A percentile compares a stretch with the other conserved stretches of the same genome.
Conservation (phyloP, 2,888 invertebrate species). For the Cryptocephalus moraei region DNA sequence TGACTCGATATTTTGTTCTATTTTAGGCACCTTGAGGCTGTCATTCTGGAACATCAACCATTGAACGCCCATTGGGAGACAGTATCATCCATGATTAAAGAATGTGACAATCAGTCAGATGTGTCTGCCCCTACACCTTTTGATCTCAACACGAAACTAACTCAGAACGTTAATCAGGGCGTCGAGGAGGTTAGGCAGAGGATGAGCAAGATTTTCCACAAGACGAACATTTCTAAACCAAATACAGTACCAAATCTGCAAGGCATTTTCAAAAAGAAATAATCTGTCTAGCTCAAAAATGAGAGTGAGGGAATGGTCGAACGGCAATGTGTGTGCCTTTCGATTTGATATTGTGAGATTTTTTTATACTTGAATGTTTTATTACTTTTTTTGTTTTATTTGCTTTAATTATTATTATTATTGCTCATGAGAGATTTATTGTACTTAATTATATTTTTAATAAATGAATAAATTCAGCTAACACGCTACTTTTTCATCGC, state of each 20-base stretch:
- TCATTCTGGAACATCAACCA: slow-evolving; percentile 37
- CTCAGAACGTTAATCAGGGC: slow-evolving; percentile 41
- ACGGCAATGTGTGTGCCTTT: too few species aligned
- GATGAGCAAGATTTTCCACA: slow-evolving; percentile 48
- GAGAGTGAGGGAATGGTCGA: slow-evolving; percentile 3
- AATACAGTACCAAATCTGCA: slow-evolving; percentile 35
- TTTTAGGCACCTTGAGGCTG: slow-evolving; percentile 39
- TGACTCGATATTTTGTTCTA: neutral
- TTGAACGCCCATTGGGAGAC: slow-evolving; percentile 42
- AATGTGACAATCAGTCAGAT: slow-evolving; percentile 42
- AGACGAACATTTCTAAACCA: slow-evolving; percentile 34
- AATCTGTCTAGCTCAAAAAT: slow-evolving; percentile 1
- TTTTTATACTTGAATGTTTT: slow-evolving; percentile 4
- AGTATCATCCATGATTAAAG: slow-evolving; percentile 42
- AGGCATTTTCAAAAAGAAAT: slow-evolving; percentile 40
- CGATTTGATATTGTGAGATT: too few species aligned
- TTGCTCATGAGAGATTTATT: slow-evolving; percentile 13
- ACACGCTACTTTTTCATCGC: too few species aligned
- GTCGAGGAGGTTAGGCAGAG: slow-evolving; percentile 51
- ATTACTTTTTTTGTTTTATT: slow-evolving; percentile 4
- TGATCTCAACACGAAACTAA: slow-evolving; percentile 20
- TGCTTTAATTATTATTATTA: slow-evolving; percentile 9
- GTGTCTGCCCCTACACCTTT: slow-evolving; percentile 4
- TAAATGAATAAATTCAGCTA: too few species aligned
- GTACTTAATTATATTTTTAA: slow-evolving; percentile 17